phyloP scores from a whole-genome alignment of 2,113 vertebrate genomes.

The Rousettus leschenaultii region DNA sequence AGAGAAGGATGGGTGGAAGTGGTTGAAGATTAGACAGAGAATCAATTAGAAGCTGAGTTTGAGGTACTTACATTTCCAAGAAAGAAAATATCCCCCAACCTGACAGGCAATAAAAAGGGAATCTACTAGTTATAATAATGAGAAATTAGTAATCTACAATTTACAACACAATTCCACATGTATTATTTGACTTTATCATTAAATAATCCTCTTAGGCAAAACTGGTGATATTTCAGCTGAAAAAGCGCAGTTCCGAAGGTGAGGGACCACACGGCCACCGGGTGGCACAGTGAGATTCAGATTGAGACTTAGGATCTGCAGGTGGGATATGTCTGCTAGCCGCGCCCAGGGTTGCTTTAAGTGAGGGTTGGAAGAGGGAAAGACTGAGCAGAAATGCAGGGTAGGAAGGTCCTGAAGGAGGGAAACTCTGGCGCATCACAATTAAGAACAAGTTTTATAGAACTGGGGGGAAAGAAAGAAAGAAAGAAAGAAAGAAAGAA shows the following conservation, averaged over 20 bases:
- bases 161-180: not conserved
- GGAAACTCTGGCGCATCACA: not conserved
- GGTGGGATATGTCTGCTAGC: not conserved
- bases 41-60: not conserved
- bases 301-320: not conserved
- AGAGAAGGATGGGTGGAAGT: not conserved
- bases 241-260: not conserved
- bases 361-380: not conserved
- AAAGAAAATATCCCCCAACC: not conserved
- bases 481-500: no score
- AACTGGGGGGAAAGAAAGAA: not conserved
- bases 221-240: not conserved
- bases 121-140: not conserved
- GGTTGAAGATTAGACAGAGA: not conserved
- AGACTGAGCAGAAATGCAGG: not conserved
- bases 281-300: constrained; percentile 8
- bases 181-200: not conserved
- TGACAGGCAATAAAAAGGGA: not conserved
- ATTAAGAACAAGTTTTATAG: not conserved
- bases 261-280: not conserved
- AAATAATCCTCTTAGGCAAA: not conserved
- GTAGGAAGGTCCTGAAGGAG: not conserved
- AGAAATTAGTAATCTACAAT: not conserved
- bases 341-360: not conserved
- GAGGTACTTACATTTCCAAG: constrained; percentile 16